These are phyloP conservation scores for Euphydryas editha DNA, from an alignment of 2,888 invertebrate genomes.

Conservation along the genomic window DNA sequence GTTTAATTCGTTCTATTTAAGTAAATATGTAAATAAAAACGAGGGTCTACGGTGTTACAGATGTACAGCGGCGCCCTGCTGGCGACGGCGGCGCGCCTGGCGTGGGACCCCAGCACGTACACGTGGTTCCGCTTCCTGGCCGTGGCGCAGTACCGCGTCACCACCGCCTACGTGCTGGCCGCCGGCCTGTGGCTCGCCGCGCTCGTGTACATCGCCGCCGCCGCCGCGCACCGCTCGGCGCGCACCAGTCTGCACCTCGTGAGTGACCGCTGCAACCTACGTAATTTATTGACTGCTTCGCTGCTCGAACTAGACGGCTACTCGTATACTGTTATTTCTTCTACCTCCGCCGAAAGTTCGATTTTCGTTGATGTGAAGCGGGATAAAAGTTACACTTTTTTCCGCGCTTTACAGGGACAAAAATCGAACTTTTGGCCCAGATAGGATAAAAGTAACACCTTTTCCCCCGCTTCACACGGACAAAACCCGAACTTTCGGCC, in stretches of 20 bases:
- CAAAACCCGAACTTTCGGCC: no score
- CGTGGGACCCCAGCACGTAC: constrained; percentile 81
- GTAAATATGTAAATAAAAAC: not conserved
- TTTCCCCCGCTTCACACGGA: no score
- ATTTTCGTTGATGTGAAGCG: no score
- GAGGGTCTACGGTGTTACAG: constrained; percentile 49
- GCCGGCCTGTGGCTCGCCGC: constrained; percentile 75
- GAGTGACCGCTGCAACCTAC: not conserved
- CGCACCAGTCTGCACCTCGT: constrained; percentile 32
- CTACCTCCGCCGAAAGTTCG: no score
- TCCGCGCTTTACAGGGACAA: no score
- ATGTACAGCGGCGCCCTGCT: constrained; percentile 81
- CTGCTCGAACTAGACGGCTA: no score
- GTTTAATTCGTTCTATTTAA: not conserved
- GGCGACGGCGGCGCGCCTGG: constrained; percentile 79
- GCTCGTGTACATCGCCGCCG: constrained; percentile 71
- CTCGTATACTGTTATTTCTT: no score
- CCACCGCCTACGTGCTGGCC: constrained; percentile 71
- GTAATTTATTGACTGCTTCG: no score
- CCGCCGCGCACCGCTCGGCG: constrained; percentile 48
- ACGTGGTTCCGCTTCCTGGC: constrained; percentile 79
- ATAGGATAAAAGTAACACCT: no score
- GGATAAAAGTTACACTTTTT: no score
- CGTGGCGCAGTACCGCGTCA: constrained; percentile 77
- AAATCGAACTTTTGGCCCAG: no score